These are phyloP conservation scores for Chironomus riparius DNA, from an alignment of 2,888 invertebrate genomes.

Conservation along the genomic window DNA sequence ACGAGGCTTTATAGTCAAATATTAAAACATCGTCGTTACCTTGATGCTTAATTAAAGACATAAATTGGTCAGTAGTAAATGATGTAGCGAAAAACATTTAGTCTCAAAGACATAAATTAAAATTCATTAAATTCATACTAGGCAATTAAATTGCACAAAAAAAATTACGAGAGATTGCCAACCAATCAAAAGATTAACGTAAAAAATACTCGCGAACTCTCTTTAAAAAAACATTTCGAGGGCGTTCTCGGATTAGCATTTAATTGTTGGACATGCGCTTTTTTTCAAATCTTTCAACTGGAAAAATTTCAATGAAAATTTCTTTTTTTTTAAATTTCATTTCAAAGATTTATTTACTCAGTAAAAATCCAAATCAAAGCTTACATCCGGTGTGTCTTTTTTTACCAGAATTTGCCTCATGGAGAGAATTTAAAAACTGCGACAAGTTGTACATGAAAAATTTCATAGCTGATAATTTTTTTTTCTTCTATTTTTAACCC, in stretches of 20 bases:
- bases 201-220: neutral
- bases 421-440: no score
- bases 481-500: no score
- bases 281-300: slow-evolving; percentile 16
- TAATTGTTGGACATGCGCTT: slow-evolving; percentile 26
- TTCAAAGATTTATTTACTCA: slow-evolving; percentile 22
- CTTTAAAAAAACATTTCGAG: neutral
- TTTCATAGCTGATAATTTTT: no score
- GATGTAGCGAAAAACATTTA: neutral
- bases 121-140: neutral
- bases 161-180: neutral
- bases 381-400: slow-evolving; percentile 20
- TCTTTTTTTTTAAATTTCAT: slow-evolving; percentile 5
- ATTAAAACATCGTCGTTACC: neutral
- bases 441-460: no score
- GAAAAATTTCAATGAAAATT: slow-evolving; percentile 26
- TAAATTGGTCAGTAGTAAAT: neutral
- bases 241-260: slow-evolving; percentile 21
- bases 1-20: neutral
- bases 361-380: slow-evolving; percentile 27
- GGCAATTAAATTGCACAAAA: neutral
- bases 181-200: slow-evolving; percentile 9
- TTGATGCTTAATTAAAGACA: neutral
- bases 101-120: neutral
- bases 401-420: neutral